These are phyloP conservation scores for Desmophyllum pertusum DNA, from an alignment of 92 coral and sea anemone species.

Conservation along the genomic window DNA sequence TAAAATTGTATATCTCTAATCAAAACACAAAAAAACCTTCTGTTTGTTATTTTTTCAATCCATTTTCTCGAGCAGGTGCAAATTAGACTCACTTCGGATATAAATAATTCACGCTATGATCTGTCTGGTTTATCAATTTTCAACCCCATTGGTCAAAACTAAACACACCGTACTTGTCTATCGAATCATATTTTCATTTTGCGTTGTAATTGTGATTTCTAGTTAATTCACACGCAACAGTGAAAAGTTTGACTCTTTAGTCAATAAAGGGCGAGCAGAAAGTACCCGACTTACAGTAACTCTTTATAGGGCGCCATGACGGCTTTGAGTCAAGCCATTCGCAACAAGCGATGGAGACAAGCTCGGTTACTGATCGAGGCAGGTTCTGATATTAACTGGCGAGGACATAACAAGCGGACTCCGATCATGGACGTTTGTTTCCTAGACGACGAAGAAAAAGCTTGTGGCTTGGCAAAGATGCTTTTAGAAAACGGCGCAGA, in stretches of 20 bases:
- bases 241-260: constrained; percentile 4
- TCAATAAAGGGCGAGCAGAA: neutral
- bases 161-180: constrained; percentile 14
- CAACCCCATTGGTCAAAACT: neutral
- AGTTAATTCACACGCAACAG: constrained; percentile 9
- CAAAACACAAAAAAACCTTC: too few species aligned
- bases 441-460: constrained; percentile 73
- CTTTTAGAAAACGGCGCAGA: constrained; percentile 79
- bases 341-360: constrained; percentile 77
- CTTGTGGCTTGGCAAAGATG: constrained; percentile 64
- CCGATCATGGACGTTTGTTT: constrained; percentile 82
- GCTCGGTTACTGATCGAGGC: constrained; percentile 71
- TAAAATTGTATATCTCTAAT: neutral
- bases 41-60: neutral
- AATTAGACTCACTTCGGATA: neutral
- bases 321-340: constrained; percentile 71
- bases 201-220: constrained; percentile 6
- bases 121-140: constrained; percentile 27
- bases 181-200: neutral
- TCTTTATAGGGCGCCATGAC: constrained; percentile 49
- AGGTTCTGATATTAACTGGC: constrained; percentile 75
- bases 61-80: constrained; percentile 19
- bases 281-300: neutral
- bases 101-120: neutral
- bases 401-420: constrained; percentile 62